These are phyloP conservation scores for Drosophila nebulosa DNA, from an alignment of 1,140 invertebrate genomes.

Conservation along the genomic window DNA sequence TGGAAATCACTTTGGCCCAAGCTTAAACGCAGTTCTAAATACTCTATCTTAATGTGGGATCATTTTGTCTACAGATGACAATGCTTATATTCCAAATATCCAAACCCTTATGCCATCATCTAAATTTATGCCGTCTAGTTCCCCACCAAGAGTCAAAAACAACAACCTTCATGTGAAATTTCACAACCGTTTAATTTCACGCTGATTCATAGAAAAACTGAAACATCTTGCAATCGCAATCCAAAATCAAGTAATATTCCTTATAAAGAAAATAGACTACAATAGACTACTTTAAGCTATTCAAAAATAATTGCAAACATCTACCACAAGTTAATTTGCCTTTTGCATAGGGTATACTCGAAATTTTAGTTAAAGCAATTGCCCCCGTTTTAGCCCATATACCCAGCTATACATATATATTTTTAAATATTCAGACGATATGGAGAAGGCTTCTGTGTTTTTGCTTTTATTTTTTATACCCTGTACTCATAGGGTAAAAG, in stretches of 20 bases:
- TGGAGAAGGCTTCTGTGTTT: not conserved
- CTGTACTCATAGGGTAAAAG: too few relatives aligned
- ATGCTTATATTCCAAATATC: too few relatives aligned
- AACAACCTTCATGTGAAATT: too few relatives aligned
- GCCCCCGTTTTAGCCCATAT: conserved; percentile 1
- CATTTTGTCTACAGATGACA: too few relatives aligned
- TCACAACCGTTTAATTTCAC: too few relatives aligned
- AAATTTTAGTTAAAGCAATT: not conserved
- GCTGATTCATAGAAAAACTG: too few relatives aligned
- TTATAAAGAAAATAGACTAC: not conserved
- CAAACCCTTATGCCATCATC: too few relatives aligned
- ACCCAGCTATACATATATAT: conserved; percentile 19
- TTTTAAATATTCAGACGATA: conserved; percentile 24
- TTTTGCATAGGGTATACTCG: not conserved
- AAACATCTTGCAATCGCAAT: too few relatives aligned
- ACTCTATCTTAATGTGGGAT: not conserved
- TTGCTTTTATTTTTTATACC: not conserved
- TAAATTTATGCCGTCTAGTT: too few relatives aligned
- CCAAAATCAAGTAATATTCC: too few relatives aligned
- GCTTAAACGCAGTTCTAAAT: not conserved
- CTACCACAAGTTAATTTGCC: not conserved
- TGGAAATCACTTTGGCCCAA: not conserved
- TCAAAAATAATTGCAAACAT: not conserved
- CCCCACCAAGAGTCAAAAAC: too few relatives aligned
- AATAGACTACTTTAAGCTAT: too few relatives aligned